Base-by-base conservation (phyloP, 2,113 vertebrate species). In the Saccopteryx bilineata region DNA sequence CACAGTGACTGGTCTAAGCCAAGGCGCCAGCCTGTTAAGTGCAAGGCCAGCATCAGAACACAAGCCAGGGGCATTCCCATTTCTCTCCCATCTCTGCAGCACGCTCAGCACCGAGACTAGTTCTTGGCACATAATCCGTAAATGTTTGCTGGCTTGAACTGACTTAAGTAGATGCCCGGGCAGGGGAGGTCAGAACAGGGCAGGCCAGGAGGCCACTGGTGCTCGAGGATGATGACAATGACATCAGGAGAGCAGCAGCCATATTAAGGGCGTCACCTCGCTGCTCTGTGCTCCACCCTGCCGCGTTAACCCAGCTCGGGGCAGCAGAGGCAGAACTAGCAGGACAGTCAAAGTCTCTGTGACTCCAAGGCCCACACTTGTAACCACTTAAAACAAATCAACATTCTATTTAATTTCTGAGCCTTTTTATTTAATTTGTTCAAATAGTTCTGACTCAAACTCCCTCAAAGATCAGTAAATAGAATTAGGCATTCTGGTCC, bases 381-480 rank as follows among this genome's bases (percentile, higher is more conserved):
- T 4, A 66, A 80, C 60, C 66, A 76, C n/a, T 63, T 89, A 28
- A 93, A 81, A 87, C 19, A 71, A 93, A 80, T 71, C 63, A 88
- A 65, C 58, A 81, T 39, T 61, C 61, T n/a, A 71, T 63, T 90
- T 87, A 72, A 89, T 94, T 82, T 56, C n/a, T 66, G 23, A 83
- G 50, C 31, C 33, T 91, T 91, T 85, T 56, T 2, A 89, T 93
- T 82, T 90, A 93, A 90, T 91, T 75, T 93, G 86, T 93, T 93
- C 83, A 46, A 87, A 93, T 12, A 96, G 87, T 74, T 96, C 21
- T 78, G 48, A 94, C 28, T 96, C 31, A 68, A 81, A 97, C 23
- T 92, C 68, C 19, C 81, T 92, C 71, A 83, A 81, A 95, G 50
- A 95, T 61, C 60, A 92, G 74, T 28, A 90, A 54, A 68, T 9